Percentiles rank a stretch among this genome's conserved stretches.
Evolutionary conservation across 2,888 invertebrate genomes (phyloP).

Genomic region (Diarsia dahlii): DNA sequence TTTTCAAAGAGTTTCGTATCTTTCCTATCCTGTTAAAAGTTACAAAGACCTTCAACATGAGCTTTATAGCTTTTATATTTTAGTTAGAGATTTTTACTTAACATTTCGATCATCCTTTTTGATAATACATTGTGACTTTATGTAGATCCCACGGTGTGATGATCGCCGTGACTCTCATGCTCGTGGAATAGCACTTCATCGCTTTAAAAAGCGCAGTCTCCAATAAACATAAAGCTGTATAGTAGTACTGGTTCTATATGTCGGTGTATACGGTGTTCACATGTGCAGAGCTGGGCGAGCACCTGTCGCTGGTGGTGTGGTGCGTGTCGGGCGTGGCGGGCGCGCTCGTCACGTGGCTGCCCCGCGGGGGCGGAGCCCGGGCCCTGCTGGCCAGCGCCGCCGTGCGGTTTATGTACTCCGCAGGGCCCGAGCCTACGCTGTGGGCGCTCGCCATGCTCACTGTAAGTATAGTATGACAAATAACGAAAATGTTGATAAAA

Average conservation of each 20-base stretch:
- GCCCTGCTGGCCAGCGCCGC: conserved; percentile 95
- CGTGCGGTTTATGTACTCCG: conserved; percentile 96
- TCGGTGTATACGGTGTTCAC: conserved; percentile 44
- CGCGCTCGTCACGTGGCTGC: conserved; percentile 94
- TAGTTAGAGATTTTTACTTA: not conserved
- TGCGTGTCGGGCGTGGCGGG: conserved; percentile 93
- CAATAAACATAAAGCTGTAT: accelerated
- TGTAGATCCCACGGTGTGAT: not conserved
- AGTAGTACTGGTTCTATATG: conserved; percentile 37
- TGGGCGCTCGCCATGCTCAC: conserved; percentile 96
- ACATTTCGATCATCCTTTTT: not conserved
- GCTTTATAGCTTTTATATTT: not conserved
- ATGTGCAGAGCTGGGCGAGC: conserved; percentile 91
- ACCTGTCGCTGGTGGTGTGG: conserved; percentile 97
- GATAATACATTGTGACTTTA: not conserved
- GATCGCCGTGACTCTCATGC: not conserved
- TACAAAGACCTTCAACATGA: not conserved
- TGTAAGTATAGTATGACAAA: conserved; percentile 82
- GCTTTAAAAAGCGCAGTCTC: not conserved
- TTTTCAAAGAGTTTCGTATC: not conserved
- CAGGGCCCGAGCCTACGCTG: conserved; percentile 97
- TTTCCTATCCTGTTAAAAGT: no score
- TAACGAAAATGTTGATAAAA: no score
- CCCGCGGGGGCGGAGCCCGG: conserved; percentile 94
- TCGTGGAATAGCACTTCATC: not conserved